phyloP scores from a whole-genome alignment of 2,888 invertebrate species.

The Ischnus inquisitorius region DNA sequence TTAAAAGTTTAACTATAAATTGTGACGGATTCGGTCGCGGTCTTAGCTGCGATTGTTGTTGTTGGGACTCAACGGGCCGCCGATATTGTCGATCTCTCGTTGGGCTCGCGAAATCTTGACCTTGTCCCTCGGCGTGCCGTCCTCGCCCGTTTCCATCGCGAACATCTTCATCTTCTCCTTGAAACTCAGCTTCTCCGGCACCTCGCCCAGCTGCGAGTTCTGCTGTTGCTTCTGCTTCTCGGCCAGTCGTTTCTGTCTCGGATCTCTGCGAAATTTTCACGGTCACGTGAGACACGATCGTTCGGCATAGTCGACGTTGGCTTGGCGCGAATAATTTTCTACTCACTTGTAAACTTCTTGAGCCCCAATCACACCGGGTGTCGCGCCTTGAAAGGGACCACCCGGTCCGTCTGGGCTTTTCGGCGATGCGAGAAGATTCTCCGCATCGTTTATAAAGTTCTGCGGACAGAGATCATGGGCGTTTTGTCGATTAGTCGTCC shows the following conservation, averaged over 20 bases:
- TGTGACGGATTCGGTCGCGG: background rate
- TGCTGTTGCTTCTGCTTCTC: conserved; percentile 90
- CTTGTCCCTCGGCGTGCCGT: conserved; percentile 96
- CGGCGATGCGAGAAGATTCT: conserved; percentile 92
- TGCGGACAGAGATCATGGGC: conserved; percentile 82
- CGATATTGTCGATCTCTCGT: conserved; percentile 94
- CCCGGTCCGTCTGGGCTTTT: conserved; percentile 89
- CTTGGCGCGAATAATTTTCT: conserved; percentile 18
- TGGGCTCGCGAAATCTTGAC: conserved; percentile 98
- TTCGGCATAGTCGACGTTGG: background rate
- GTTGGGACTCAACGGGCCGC: conserved; percentile 84
- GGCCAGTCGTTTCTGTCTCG: conserved; percentile 94
- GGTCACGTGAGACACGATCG: background rate
- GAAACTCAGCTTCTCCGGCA: conserved; percentile 97
- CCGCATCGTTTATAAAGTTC: conserved; percentile 93
- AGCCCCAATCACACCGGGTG: conserved; percentile 98
- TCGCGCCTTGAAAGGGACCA: conserved; percentile 87
- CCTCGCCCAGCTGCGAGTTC: conserved; percentile 88
- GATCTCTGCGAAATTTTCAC: conserved; percentile 89
- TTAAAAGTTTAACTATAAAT: conserved; percentile 22
- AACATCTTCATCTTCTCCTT: conserved; percentile 99
- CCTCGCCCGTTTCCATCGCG: conserved; percentile 98
- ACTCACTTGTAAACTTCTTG: conserved; percentile 97
- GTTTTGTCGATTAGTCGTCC: conserved; percentile 10
- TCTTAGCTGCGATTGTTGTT: conserved; percentile 77